Evolutionary conservation across 2,888 invertebrate species (phyloP).

Genomic region (Cosmia trapezina): DNA sequence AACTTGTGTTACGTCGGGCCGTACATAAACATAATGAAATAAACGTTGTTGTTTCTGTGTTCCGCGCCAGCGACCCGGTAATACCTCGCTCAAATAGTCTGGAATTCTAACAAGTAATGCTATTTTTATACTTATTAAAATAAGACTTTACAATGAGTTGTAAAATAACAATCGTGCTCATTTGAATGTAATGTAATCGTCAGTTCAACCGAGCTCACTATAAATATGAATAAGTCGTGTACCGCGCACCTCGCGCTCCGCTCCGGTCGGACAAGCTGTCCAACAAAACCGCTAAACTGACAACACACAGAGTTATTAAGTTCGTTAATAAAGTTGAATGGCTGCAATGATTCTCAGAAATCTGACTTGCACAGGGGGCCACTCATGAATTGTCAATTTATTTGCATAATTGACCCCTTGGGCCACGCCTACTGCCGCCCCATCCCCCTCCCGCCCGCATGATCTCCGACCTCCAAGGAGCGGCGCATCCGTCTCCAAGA

Average conservation of each 20-base stretch:
- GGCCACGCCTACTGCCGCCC: neutral
- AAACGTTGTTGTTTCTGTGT: no score
- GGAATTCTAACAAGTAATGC: no score
- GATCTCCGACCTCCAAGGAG: conserved; percentile 8
- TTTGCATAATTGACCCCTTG: conserved; percentile 66
- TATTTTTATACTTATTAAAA: no score
- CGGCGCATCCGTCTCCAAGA: neutral
- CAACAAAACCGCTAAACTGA: neutral
- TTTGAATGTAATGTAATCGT: neutral
- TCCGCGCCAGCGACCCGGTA: no score
- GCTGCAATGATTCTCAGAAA: conserved; percentile 36
- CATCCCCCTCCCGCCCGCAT: neutral
- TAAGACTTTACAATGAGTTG: neutral
- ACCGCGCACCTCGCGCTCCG: no score
- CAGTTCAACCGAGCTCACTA: neutral
- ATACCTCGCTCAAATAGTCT: no score
- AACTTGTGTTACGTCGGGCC: no score
- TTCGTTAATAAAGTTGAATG: no score
- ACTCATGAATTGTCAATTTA: conserved; percentile 67
- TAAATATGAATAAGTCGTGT: neutral
- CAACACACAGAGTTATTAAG: neutral
- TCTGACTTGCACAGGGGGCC: conserved; percentile 12
- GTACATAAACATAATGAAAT: no score
- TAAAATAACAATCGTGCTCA: neutral
- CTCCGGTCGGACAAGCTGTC: neutral